A percentile compares a stretch with the other conserved stretches of the same genome.
Conservation (phyloP, 2,888 invertebrate species). For the Amphipoea lucens region DNA sequence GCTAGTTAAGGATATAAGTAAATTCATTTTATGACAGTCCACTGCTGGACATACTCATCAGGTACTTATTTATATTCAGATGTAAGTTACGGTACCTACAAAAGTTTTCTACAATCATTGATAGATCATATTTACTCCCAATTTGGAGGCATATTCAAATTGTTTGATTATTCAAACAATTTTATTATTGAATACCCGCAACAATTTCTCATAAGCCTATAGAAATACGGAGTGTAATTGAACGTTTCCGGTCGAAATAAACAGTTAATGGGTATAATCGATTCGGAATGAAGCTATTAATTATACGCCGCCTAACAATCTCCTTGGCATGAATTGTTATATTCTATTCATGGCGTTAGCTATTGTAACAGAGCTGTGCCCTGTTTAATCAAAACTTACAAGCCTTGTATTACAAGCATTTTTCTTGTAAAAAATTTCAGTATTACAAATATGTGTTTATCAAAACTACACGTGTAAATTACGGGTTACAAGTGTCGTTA, state of each 20-base stretch:
- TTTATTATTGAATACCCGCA: constrained; percentile 29
- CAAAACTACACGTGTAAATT: too few relatives aligned
- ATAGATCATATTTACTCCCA: constrained; percentile 20
- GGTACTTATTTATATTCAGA: constrained; percentile 12
- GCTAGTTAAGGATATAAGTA: too few relatives aligned
- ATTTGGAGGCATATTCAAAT: constrained; percentile 33
- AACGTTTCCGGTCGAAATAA: constrained; percentile 56
- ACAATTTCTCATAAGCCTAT: constrained; percentile 40
- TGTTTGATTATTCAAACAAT: too few relatives aligned
- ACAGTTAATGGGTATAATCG: constrained; percentile 51
- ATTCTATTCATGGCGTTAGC: constrained; percentile 34
- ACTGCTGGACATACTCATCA: not conserved
- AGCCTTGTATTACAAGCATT: too few relatives aligned
- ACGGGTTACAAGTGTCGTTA: too few relatives aligned
- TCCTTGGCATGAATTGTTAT: constrained; percentile 53
- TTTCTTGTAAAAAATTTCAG: too few relatives aligned
- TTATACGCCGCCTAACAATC: constrained; percentile 56
- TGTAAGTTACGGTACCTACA: constrained; percentile 3
- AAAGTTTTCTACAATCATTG: constrained; percentile 25
- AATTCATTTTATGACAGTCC: not conserved
- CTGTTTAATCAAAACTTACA: too few relatives aligned
- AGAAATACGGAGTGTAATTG: constrained; percentile 55
- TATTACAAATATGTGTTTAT: too few relatives aligned
- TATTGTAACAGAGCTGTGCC: constrained; percentile 40
- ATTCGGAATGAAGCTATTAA: constrained; percentile 61